Evolutionary conservation across 2,113 vertebrate genomes (phyloP), one percentile per base, ranked within the genome.

Genomic region (Dicrurus megarhynchus): DNA sequence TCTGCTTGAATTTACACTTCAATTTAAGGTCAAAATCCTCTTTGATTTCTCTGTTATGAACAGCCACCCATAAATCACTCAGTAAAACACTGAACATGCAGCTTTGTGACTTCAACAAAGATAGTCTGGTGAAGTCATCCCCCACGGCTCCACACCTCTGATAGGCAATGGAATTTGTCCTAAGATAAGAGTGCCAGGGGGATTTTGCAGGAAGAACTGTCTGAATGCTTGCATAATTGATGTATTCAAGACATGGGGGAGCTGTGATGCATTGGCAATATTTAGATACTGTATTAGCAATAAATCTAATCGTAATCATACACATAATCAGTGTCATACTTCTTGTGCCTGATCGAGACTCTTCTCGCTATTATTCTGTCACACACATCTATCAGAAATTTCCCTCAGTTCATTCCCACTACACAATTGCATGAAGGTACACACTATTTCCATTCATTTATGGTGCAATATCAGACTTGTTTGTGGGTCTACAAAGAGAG

Each of bases 101-200:
- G 35, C 9, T 84, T n/a, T n/a, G n/a, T 35, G 49, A 37, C 21
- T 49, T 56, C 0, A 0, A 37, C 35, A 42, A 42, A 32, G 56
- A 83, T 1, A 32, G 9, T 55, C 21, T 26, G 7, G n/a, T 35
- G 24, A 20, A 55, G 47, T 42, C 55, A 59, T 8, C 2, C 11
- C 24, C 3, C 11, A 39, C 16, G 21, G 3, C 17, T 37, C 28
- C 39, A 59, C 3, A 22, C 23, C 20, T 46, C 69, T 39, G 46
- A 41, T 2, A n/a, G 16, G 4, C 19, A 39, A 15, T 8, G 28
- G 6, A 20, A 11, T 55, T 47, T 55, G 20, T 61, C 11, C 33
- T n/a, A 39, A 53, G 20, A 7, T 23, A 46, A 22, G 14, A 68
- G 68, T 19, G 6, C 6, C 2, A 2, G 11, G 24, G 35, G 4